These are phyloP conservation scores for Cybosia mesomella DNA, from an alignment of 2,888 invertebrate species.

Conservation along the genomic window DNA sequence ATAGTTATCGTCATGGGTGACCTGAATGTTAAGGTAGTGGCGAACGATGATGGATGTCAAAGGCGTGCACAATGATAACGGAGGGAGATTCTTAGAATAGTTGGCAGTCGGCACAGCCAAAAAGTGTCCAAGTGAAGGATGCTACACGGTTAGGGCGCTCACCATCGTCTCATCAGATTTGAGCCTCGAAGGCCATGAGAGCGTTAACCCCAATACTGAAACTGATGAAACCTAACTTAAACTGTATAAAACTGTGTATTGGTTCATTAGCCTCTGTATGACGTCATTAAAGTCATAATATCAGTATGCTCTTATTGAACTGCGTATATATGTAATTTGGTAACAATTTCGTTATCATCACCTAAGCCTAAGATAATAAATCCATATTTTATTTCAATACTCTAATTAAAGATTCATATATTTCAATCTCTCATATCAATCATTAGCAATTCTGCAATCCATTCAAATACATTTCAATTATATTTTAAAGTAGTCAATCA, in stretches of 20 bases:
- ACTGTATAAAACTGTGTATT: not conserved
- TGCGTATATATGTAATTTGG: not conserved
- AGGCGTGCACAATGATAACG: no score
- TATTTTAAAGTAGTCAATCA: no score
- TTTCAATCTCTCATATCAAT: not conserved
- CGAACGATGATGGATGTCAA: no score
- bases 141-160: no score
- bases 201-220: not conserved
- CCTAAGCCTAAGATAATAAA: not conserved
- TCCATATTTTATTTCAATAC: conserved; percentile 1
- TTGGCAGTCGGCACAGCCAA: no score
- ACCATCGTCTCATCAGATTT: not conserved
- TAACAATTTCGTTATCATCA: conserved; percentile 7
- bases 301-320: conserved; percentile 8
- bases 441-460: not conserved
- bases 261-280: conserved; percentile 8
- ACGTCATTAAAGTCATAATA: conserved; percentile 5
- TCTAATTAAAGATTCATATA: not conserved
- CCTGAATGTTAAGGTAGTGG: no score
- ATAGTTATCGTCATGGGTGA: no score
- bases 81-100: no score
- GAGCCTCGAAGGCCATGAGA: not conserved
- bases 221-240: not conserved
- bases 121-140: no score
- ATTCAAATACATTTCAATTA: not conserved